Conservation (phyloP, 2,113 vertebrate genomes). For the Physeter macrocephalus region DNA sequence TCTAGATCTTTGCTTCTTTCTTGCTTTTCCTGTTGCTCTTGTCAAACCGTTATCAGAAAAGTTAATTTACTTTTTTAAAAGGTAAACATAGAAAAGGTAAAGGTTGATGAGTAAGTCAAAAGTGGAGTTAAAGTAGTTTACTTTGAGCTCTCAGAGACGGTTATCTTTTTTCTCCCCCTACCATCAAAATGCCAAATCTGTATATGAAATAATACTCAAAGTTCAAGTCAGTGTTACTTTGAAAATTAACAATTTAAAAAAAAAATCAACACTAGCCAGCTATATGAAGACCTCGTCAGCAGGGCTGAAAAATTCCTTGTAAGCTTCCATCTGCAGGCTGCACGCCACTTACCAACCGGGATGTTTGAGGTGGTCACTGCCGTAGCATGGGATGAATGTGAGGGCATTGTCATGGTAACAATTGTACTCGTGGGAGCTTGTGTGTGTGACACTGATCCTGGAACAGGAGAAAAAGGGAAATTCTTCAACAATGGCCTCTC, state of each 20-base stretch:
- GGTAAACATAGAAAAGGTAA: neutral
- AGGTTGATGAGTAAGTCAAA: neutral
- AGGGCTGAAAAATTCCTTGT: neutral
- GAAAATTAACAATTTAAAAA: neutral
- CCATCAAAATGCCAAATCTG: neutral
- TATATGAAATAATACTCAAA: neutral
- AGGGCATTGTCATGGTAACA: conserved; percentile 98
- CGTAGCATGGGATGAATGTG: conserved; percentile 96
- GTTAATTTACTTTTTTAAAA: neutral
- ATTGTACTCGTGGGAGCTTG: conserved; percentile 94
- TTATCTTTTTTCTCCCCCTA: neutral
- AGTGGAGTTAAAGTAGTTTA: neutral
- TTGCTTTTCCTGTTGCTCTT: neutral
- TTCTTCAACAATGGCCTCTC: conserved; percentile 10
- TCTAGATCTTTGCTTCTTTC: neutral
- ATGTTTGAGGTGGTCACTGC: conserved; percentile 96
- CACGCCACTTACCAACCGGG: conserved; percentile 91
- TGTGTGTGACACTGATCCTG: conserved; percentile 92
- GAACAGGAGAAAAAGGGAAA: conserved; percentile 26
- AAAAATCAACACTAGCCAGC: neutral
- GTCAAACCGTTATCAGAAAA: neutral
- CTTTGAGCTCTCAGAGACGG: neutral
- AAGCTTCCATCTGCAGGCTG: neutral
- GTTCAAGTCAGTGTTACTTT: neutral
- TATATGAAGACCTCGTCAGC: neutral